phyloP scores from a whole-genome alignment of 2,113 vertebrate genomes.

The Bujurquina vittata region DNA sequence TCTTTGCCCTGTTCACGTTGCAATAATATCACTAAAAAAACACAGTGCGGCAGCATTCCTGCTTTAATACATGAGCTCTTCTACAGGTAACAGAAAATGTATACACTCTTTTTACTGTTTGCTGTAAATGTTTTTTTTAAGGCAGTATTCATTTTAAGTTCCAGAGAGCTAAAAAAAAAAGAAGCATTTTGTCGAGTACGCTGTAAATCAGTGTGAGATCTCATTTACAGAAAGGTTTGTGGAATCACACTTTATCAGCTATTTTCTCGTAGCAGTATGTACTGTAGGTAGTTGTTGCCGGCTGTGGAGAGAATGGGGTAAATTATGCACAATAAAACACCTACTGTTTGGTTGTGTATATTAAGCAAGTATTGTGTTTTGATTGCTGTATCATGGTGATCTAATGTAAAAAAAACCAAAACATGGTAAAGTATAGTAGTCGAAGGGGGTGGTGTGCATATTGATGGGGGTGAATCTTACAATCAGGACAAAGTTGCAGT shows the following conservation, averaged over 20 bases:
- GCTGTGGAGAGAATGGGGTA: not conserved
- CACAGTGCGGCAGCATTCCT: constrained; percentile 46
- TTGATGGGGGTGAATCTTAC: constrained; percentile 10
- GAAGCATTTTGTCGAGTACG: constrained; percentile 25
- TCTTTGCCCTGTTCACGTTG: constrained; percentile 57
- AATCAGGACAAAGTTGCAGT: constrained; percentile 42
- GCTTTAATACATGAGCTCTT: constrained; percentile 60
- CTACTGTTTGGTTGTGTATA: constrained; percentile 32
- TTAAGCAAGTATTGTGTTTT: constrained; percentile 23
- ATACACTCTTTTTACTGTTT: constrained; percentile 66
- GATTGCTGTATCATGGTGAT: constrained; percentile 13
- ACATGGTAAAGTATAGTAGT: not conserved
- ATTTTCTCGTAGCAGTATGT: constrained; percentile 32
- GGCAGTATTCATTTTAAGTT: constrained; percentile 10
- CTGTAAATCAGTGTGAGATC: constrained; percentile 1
- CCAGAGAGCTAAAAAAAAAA: constrained; percentile 9
- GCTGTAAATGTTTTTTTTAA: constrained; percentile 66
- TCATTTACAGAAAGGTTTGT: constrained; percentile 23
- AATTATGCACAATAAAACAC: constrained; percentile 20
- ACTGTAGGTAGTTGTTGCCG: constrained; percentile 14
- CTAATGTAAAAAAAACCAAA: not conserved
- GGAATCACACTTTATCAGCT: constrained; percentile 17
- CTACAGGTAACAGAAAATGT: constrained; percentile 41
- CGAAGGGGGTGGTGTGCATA: constrained; percentile 5
- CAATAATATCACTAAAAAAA: constrained; percentile 68